Evolutionary conservation across 2,797 vertebrate species (phyloP).

Genomic region (Hydrolagus colliei): DNA sequence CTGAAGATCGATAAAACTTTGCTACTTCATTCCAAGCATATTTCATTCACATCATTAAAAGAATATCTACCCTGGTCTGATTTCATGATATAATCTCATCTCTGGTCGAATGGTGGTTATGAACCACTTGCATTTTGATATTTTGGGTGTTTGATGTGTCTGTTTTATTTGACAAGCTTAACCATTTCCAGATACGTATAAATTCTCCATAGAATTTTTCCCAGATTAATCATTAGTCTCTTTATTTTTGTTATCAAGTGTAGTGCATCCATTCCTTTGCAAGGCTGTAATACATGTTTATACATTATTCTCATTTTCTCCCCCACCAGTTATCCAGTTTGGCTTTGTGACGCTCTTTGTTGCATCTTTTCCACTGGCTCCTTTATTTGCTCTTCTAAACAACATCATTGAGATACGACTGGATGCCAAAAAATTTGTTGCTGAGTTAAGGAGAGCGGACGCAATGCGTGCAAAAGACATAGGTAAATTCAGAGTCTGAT

Average conservation of each 20-base stretch:
- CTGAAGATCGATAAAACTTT: not conserved
- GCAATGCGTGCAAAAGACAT: slow-evolving; percentile 88
- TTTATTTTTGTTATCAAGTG: too few relatives aligned
- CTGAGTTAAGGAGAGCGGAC: slow-evolving; percentile 79
- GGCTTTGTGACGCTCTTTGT: slow-evolving; percentile 94
- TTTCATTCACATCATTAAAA: too few relatives aligned
- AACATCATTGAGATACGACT: slow-evolving; percentile 93
- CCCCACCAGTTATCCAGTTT: slow-evolving; percentile 80
- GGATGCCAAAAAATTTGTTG: slow-evolving; percentile 87
- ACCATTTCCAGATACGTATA: too few relatives aligned
- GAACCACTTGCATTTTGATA: too few relatives aligned
- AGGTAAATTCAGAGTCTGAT: slow-evolving; percentile 54
- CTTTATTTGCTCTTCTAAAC: slow-evolving; percentile 87
- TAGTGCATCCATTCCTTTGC: too few relatives aligned
- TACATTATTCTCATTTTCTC: not conserved
- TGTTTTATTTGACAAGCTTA: too few relatives aligned
- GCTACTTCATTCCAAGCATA: not conserved
- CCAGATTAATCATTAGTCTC: too few relatives aligned
- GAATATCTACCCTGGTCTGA: too few relatives aligned
- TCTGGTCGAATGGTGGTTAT: too few relatives aligned
- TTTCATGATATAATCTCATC: too few relatives aligned
- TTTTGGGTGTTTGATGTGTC: too few relatives aligned
- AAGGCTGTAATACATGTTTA: not conserved
- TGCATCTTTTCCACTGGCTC: slow-evolving; percentile 90
- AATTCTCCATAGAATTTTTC: too few relatives aligned